phyloP scores from a whole-genome alignment of 2,797 vertebrate species.

The Tarsius wallacei region DNA sequence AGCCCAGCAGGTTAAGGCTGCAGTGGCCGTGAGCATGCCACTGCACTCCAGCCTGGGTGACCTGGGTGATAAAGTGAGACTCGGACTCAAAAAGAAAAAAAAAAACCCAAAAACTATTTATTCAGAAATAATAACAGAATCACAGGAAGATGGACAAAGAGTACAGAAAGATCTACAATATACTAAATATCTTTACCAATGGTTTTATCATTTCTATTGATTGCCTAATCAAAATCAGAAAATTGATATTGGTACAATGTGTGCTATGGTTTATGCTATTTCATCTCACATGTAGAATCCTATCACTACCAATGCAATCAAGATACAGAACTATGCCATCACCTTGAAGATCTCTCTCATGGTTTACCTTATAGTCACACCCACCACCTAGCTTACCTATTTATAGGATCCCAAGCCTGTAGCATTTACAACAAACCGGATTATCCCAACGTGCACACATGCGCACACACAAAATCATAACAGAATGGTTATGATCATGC shows the following conservation, averaged over 20 bases:
- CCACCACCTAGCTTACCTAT: neutral
- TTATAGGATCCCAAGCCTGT: neutral
- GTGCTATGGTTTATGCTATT: neutral
- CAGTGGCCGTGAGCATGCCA: too few relatives aligned
- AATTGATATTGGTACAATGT: neutral
- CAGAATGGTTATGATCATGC: neutral
- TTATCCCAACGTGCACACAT: neutral
- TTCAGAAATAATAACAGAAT: slow-evolving; percentile 3
- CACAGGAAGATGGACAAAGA: neutral
- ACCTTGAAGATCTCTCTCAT: neutral
- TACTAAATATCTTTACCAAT: neutral
- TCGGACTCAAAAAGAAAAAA: too few relatives aligned
- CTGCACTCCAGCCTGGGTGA: too few relatives aligned
- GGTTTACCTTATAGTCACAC: neutral
- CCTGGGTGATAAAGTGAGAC: too few relatives aligned
- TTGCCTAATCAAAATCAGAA: neutral
- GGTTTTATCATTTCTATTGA: neutral
- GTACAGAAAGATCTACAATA: neutral
- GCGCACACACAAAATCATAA: neutral
- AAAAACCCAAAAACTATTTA: neutral
- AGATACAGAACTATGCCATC: neutral
- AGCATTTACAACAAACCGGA: neutral
- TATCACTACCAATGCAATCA: neutral
- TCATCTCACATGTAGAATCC: neutral
- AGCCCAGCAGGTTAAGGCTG: too few relatives aligned